Evolutionary conservation across 2,113 vertebrate genomes (phyloP).

Genomic region (Actenoides lindsayi): DNA sequence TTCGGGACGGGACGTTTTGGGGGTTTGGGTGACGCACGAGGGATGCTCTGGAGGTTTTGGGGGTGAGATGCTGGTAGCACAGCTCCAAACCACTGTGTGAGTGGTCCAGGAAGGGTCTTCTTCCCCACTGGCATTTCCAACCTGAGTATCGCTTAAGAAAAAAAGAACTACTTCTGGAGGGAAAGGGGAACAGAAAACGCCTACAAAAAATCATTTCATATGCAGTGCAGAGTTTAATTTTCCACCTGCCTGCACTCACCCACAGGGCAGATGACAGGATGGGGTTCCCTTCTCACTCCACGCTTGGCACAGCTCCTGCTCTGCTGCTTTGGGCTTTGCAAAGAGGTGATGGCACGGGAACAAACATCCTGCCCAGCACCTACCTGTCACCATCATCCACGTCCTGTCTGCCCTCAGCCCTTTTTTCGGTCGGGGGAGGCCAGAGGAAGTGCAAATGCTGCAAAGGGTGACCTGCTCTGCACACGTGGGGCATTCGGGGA

Average conservation of each 20-base stretch:
- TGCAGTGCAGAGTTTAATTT: background rate
- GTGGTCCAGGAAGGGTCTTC: rapidly evolving
- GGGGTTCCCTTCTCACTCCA: background rate
- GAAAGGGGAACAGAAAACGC: background rate
- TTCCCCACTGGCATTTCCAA: background rate
- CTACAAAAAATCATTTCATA: background rate
- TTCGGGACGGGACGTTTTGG: background rate
- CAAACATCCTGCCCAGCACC: background rate
- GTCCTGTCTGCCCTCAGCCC: background rate
- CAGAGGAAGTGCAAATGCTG: background rate
- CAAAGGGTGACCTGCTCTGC: background rate
- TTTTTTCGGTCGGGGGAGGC: background rate
- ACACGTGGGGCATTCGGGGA: rapidly evolving
- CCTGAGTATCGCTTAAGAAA: background rate
- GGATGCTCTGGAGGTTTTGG: background rate
- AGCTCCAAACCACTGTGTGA: rapidly evolving
- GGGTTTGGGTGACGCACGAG: background rate
- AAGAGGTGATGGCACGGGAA: background rate
- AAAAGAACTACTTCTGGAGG: background rate
- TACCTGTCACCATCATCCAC: background rate
- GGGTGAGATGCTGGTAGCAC: background rate
- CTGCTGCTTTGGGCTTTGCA: background rate
- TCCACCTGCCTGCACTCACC: background rate
- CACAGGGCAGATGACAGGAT: background rate
- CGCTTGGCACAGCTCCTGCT: background rate